Conservation (phyloP, 2,888 invertebrate species). For the Drosophila picticornis region DNA sequence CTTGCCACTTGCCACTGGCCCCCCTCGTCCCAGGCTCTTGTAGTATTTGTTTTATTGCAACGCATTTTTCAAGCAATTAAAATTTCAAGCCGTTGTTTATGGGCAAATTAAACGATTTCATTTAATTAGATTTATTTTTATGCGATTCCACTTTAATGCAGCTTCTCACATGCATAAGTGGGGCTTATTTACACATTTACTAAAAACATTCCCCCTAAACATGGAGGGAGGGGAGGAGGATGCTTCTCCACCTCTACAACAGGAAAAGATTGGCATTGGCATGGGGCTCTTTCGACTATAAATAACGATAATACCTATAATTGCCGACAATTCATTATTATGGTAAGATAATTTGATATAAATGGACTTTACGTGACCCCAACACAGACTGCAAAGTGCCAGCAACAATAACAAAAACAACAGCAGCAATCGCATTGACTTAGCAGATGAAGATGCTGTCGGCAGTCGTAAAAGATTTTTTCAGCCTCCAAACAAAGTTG, state of each 20-base stretch:
- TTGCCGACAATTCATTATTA: slow-evolving; percentile 85
- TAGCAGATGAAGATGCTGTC: slow-evolving; percentile 61
- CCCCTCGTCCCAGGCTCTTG: not conserved
- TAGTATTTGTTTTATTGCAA: slow-evolving; percentile 23
- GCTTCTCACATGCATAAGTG: slow-evolving; percentile 41
- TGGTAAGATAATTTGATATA: slow-evolving; percentile 84
- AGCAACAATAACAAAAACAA: slow-evolving; percentile 25
- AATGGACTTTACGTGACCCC: slow-evolving; percentile 85
- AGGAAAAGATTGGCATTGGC: slow-evolving; percentile 50
- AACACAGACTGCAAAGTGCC: slow-evolving; percentile 62
- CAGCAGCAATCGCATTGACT: slow-evolving; percentile 17
- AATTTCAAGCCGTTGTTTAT: slow-evolving; percentile 65
- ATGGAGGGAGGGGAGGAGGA: not conserved
- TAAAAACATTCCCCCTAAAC: slow-evolving; percentile 5
- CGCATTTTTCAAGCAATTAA: slow-evolving; percentile 63
- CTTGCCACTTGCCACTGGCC: slow-evolving; percentile 24
- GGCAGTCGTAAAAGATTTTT: slow-evolving; percentile 59
- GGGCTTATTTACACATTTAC: slow-evolving; percentile 64
- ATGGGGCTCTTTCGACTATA: slow-evolving; percentile 82
- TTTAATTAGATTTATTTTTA: slow-evolving; percentile 80
- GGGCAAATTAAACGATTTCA: slow-evolving; percentile 66
- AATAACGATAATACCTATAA: slow-evolving; percentile 85
- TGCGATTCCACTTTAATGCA: slow-evolving; percentile 51
- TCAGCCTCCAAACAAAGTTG: slow-evolving; percentile 22
- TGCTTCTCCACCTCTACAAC: slow-evolving; percentile 2